A percentile compares a stretch with the other conserved stretches of the same genome.
phyloP scores from a whole-genome alignment of 2,113 vertebrate genomes.

The Cnemophilus loriae region DNA sequence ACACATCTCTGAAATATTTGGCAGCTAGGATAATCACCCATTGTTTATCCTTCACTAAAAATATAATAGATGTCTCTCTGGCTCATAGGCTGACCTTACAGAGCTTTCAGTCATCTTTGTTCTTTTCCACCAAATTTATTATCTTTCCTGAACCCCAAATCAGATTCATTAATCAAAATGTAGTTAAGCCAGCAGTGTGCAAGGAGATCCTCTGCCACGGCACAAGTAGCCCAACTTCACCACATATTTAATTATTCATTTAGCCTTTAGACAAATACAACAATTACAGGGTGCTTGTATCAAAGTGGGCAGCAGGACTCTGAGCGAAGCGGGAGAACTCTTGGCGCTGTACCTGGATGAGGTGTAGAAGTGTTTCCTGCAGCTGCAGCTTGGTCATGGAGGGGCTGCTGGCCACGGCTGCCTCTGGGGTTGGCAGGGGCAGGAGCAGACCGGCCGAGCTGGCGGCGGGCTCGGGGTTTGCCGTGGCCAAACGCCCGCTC shows the following conservation, averaged over 20 bases:
- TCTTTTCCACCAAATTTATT: not conserved
- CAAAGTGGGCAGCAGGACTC: not conserved
- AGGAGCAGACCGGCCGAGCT: slow-evolving; percentile 25
- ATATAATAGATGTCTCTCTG: not conserved
- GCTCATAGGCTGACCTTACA: not conserved
- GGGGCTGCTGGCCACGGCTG: not conserved
- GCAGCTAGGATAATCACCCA: not conserved
- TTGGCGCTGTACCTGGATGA: slow-evolving; percentile 79
- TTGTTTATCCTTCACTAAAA: slow-evolving; percentile 27
- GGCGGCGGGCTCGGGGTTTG: not conserved
- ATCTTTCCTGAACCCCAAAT: not conserved
- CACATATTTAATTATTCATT: accelerated
- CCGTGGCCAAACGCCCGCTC: not conserved
- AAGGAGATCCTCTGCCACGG: not conserved
- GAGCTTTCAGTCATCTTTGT: not conserved
- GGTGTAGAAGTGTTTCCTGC: slow-evolving; percentile 83
- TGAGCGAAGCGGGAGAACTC: accelerated
- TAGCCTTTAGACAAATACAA: not conserved
- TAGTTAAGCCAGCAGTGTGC: not conserved
- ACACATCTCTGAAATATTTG: not conserved
- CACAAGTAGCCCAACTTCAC: not conserved
- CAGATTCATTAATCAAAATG: not conserved
- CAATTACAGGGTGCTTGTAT: accelerated
- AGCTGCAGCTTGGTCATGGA: slow-evolving; percentile 81
- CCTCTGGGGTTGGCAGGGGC: slow-evolving; percentile 50